Conservation (phyloP, 2,888 invertebrate species). For the Scrobipalpa atriplicella region DNA sequence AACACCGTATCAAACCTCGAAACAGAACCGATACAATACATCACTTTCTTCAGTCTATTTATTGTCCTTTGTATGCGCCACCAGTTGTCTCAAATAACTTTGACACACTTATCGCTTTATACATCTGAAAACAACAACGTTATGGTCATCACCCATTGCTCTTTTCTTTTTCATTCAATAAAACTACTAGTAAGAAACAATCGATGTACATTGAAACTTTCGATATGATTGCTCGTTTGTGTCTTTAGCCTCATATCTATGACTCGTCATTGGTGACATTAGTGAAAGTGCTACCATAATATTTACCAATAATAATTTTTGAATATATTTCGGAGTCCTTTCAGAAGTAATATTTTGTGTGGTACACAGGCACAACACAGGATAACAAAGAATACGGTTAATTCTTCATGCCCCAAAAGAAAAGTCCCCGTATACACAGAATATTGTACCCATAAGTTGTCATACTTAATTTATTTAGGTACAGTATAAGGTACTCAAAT, state of each 20-base stretch:
- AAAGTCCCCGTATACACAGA: too few species aligned
- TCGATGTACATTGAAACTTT: not conserved
- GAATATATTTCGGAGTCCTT: too few species aligned
- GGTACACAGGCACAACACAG: too few species aligned
- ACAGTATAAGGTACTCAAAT: too few species aligned
- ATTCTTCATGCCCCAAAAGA: too few species aligned
- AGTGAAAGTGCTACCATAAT: not conserved
- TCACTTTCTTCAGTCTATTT: slow-evolving; percentile 65
- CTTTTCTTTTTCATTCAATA: not conserved
- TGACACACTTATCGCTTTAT: slow-evolving; percentile 51
- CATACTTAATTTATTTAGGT: too few species aligned
- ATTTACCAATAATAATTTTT: not conserved
- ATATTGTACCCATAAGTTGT: too few species aligned
- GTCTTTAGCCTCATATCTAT: not conserved
- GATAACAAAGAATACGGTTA: too few species aligned
- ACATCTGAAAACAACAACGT: not conserved
- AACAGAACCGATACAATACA: not conserved
- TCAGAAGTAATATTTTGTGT: too few species aligned
- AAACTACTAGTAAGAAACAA: not conserved
- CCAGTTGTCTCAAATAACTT: slow-evolving; percentile 41
- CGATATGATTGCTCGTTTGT: not conserved
- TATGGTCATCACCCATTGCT: not conserved
- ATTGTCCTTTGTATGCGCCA: slow-evolving; percentile 62
- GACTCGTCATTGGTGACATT: not conserved
- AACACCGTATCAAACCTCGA: too few species aligned